Evolutionary conservation across 2,888 invertebrate genomes (phyloP), one percentile per base, ranked within the genome.

Genomic region (Griposia aprilina): DNA sequence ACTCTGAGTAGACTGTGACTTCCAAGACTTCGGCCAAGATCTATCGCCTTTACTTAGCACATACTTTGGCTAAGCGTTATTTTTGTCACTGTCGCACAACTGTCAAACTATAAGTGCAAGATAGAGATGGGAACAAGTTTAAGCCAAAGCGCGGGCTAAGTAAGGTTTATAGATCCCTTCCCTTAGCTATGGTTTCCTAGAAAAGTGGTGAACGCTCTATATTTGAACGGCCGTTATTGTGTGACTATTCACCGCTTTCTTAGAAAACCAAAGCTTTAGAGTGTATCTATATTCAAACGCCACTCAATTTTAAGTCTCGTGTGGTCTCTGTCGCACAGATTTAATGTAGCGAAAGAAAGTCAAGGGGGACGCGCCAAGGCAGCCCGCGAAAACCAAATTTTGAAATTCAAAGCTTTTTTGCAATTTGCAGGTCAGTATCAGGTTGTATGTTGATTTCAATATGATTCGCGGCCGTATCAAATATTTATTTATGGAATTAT

Each of bases 1-100:
- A 94, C 67, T 87, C 90, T 0, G 93, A 94, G 5, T 92, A 87
- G 62, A 70, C 59, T 59, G 26, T 71, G 69, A 76, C 48, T 65
- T 55, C 2, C 2, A 26, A 50, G 30, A 83, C 45, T 63, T 23
- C 1, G 4, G 1, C 17, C n/a, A 17, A n/a, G 36, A 69, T 69
- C 63, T 36, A n/a, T 1, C 11, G 63, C n/a, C n/a, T 15, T 68
- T 30, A 30, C 3, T 68, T 67, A 67, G 4, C 26, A 66, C n/a
- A 0, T 26, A 26, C 1, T 66, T 66, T 20, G 41, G 5, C 41
- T 63, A 23, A 23, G 30, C 20, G 6, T 62, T 30, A 26, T 20
- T 62, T 1, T 1, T 62, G n/a, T 10, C 4, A n/a, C 15, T 65
- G 8, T n/a, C 11, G 6, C 23, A 41, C 15, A 65, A 17, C 5